Conservation (phyloP, 2,113 vertebrate genomes). For the Corythoichthys haematopterus region DNA sequence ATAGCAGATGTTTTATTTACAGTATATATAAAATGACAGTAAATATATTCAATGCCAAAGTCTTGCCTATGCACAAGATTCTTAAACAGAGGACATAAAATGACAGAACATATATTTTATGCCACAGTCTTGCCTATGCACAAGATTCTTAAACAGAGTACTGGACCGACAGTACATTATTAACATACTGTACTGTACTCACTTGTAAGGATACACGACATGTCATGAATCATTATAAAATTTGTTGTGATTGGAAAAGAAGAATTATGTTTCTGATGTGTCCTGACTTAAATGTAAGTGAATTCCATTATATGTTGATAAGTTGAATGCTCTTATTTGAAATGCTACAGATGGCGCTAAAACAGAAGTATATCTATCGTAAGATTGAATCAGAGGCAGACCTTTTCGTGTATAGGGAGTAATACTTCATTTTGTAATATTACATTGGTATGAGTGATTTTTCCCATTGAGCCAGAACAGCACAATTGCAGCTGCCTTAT, state of each 20-base stretch:
- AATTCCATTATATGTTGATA: background rate
- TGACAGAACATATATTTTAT: constrained; percentile 22
- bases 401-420: constrained; percentile 23
- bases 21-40: constrained; percentile 21
- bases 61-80: constrained; percentile 31
- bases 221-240: constrained; percentile 2
- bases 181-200: background rate
- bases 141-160: constrained; percentile 13
- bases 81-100: constrained; percentile 7
- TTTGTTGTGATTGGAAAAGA: constrained; percentile 7
- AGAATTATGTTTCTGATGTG: background rate
- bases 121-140: constrained; percentile 31
- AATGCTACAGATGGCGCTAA: constrained; percentile 11
- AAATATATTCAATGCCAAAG: constrained; percentile 20
- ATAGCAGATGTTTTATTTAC: constrained; percentile 3
- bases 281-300: background rate
- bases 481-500: constrained; percentile 58
- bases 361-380: constrained; percentile 13
- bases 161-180: background rate
- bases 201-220: constrained; percentile 6
- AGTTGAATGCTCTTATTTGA: background rate
- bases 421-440: constrained; percentile 39
- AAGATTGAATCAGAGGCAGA: constrained; percentile 22
- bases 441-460: constrained; percentile 25
- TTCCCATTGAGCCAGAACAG: constrained; percentile 62